These are phyloP conservation scores for Syngnathus typhle DNA, from an alignment of 2,113 vertebrate species.

Conservation along the genomic window DNA sequence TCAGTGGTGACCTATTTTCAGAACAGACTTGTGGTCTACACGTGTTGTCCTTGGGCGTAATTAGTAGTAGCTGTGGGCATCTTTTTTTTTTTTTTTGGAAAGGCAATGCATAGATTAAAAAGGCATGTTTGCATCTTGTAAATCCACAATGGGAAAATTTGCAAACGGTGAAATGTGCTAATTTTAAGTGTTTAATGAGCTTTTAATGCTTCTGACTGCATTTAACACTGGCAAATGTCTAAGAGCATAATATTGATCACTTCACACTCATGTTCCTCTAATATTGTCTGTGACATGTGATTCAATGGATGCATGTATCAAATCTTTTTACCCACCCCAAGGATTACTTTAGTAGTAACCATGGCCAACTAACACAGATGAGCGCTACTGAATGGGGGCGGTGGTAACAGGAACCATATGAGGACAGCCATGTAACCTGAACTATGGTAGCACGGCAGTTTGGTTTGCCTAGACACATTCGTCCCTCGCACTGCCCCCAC, in stretches of 20 bases:
- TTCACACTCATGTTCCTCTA: background rate
- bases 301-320: background rate
- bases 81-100: no score
- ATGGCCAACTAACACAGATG: constrained; percentile 21
- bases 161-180: no score
- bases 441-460: constrained; percentile 18
- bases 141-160: no score
- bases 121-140: no score
- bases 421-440: constrained; percentile 31
- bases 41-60: no score
- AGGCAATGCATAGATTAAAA: no score
- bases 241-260: background rate
- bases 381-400: constrained; percentile 21
- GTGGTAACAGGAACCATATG: constrained; percentile 52
- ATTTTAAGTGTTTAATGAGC: no score
- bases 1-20: no score
- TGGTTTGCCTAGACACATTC: constrained; percentile 14
- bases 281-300: background rate
- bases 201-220: no score
- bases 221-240: background rate
- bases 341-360: constrained; percentile 43
- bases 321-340: constrained; percentile 9
- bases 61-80: no score
- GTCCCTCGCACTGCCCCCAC: constrained; percentile 2
- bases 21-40: no score